Evolutionary conservation across 2,797 vertebrate genomes (phyloP), one percentile per base, ranked within the genome.

Genomic region (Aulostomus chinensis): DNA sequence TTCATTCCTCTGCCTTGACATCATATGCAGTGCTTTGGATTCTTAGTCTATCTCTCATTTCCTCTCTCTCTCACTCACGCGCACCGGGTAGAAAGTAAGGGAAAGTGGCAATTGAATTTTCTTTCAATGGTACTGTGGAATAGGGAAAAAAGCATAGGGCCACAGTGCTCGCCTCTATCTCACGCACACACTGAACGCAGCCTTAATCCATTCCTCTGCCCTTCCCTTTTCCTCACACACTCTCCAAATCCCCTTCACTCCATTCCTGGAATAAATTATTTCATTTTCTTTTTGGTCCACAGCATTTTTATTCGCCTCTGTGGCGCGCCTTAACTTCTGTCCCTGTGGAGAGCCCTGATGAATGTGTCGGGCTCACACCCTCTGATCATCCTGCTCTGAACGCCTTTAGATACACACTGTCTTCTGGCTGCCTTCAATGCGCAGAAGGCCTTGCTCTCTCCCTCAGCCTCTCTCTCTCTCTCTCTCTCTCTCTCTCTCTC

Each of bases 191-290:
- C 67, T 55, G 64, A 78, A 78, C 33, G 39, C 55, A 73, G 72
- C 62, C 62, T 74, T 80, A 85, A 89, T 88, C 85, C 86, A 78
- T 85, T 62, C 70, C 76, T 60, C 68, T 76, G 73, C 73, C 57
- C 76, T 49, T 62, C 74, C 74, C 65, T 43, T 78, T 81, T n/a
- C 63, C 65, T 56, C 69, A 41, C 71, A 68, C 18, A 22, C 58
- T 72, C 53, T 81, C 73, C 52, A 89, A 83, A 85, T 80, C 79
- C 78, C 54, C 55, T 73, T 64, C 72, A 71, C 79, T 87, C 68
- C 56, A 69, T 68, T 86, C 68, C 68, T 70, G 71, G 81, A 88
- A 88, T 87, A 88, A 72, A 88, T 89, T 78, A 86, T 81, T 78
- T 79, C 25, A 83, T 74, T 83, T 73, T 41, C 42, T 71, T 77